phyloP scores from a whole-genome alignment of 2,888 invertebrate genomes.

The Coenonympha arcania region DNA sequence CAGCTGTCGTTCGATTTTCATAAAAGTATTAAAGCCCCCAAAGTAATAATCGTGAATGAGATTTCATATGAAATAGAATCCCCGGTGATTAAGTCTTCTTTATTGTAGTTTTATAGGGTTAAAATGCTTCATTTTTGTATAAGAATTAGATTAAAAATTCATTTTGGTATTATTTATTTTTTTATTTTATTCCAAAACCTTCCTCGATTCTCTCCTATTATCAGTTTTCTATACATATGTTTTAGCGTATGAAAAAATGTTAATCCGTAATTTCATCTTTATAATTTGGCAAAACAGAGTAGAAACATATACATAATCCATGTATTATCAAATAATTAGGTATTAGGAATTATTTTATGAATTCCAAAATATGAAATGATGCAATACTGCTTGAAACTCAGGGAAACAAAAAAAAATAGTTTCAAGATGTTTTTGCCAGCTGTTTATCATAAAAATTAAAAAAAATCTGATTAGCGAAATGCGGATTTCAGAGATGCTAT shows the following conservation, averaged over 20 bases:
- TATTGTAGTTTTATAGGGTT: conserved; percentile 33
- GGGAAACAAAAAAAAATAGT: no score
- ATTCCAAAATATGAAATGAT: no score
- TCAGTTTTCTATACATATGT: no score
- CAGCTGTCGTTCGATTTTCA: neutral
- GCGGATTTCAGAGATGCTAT: neutral
- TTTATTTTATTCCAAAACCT: neutral
- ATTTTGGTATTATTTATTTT: conserved; percentile 18
- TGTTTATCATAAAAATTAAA: no score
- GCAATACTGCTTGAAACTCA: no score
- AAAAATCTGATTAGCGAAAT: neutral
- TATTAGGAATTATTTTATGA: no score
- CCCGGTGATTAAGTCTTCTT: conserved; percentile 30
- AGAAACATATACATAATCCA: no score
- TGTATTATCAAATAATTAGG: no score
- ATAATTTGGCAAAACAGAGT: no score
- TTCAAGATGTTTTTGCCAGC: no score
- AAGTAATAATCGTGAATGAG: conserved; percentile 21
- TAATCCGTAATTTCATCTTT: neutral
- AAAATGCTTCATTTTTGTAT: conserved; percentile 27
- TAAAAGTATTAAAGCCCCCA: conserved; percentile 24
- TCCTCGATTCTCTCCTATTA: neutral
- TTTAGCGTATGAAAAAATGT: no score
- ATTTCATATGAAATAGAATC: conserved; percentile 33
- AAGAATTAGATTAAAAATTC: conserved; percentile 47